A percentile compares a stretch with the other conserved stretches of the same genome.
These are phyloP conservation scores for Poliocrania exsul DNA, from an alignment of 2,797 vertebrate species.

Conservation along the genomic window DNA sequence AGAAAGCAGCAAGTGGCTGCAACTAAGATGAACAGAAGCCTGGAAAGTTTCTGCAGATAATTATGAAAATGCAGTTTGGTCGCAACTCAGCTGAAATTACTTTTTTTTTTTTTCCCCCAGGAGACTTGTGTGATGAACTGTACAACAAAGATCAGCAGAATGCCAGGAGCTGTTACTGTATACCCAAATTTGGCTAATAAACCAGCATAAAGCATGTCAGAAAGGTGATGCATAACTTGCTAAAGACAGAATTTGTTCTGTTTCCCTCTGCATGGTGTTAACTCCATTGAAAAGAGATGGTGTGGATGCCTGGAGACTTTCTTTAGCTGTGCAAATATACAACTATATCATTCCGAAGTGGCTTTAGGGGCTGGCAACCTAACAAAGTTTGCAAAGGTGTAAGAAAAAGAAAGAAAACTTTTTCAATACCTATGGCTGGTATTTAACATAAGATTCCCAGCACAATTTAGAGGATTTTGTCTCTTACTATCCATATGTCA, in stretches of 20 bases:
- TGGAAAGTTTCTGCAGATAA: not conserved
- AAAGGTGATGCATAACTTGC: not conserved
- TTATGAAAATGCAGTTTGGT: not conserved
- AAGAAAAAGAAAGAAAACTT: not conserved
- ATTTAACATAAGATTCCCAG: not conserved
- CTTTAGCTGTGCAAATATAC: not conserved
- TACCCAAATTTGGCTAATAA: not conserved
- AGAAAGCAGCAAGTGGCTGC: not conserved
- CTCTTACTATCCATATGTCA: not conserved
- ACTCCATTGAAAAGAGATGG: not conserved
- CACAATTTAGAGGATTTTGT: not conserved
- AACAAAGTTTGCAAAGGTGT: not conserved
- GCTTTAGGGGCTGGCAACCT: not conserved
- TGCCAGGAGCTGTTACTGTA: not conserved
- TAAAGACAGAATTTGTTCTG: not conserved
- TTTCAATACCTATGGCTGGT: not conserved
- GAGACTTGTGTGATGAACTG: not conserved
- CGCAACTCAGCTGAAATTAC: not conserved
- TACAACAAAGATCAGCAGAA: not conserved
- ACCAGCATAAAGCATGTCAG: not conserved
- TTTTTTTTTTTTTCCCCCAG: not conserved
- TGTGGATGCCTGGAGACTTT: not conserved
- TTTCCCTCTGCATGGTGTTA: not conserved
- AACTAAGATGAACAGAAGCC: not conserved
- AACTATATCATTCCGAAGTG: not conserved